Percentiles rank a stretch among this genome's conserved stretches.
Evolutionary conservation across 2,113 vertebrate species (phyloP).

Genomic region (Psettodes erumei): DNA sequence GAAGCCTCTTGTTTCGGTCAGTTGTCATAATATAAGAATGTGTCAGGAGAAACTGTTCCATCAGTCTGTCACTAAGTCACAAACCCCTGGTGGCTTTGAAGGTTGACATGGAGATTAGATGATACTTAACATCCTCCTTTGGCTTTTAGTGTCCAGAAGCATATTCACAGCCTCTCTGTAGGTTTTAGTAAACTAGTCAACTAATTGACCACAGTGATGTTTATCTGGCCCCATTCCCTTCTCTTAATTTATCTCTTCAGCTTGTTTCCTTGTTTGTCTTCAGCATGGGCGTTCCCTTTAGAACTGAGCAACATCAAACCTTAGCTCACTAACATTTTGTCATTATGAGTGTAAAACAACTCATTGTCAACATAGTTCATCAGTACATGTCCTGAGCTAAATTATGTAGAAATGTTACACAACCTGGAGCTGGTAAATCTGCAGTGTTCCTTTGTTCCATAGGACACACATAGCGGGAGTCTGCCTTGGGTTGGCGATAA

Average conservation of each 20-base stretch:
- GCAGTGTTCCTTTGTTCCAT: conserved; percentile 35
- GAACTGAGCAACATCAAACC: not conserved
- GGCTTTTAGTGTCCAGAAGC: conserved; percentile 6
- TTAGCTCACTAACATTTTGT: not conserved
- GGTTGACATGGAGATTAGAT: not conserved
- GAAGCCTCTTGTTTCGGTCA: not conserved
- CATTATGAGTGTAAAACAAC: not conserved
- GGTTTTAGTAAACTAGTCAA: conserved; percentile 20
- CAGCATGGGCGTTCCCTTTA: conserved; percentile 3
- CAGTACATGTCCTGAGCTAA: conserved; percentile 68
- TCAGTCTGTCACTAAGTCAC: not conserved
- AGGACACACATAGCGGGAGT: not conserved
- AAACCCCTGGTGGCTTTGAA: not conserved
- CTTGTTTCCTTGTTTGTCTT: not conserved
- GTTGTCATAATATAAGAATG: conserved; percentile 8
- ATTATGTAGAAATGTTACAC: conserved; percentile 33
- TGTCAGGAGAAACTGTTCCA: not conserved
- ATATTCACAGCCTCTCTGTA: not conserved
- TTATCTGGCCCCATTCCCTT: not conserved
- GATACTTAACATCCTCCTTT: not conserved
- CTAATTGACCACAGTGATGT: conserved; percentile 35
- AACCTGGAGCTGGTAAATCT: conserved; percentile 32
- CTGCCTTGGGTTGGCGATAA: not conserved
- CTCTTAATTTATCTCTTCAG: not conserved
- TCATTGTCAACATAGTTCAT: conserved; percentile 10